Percentiles rank a stretch among this genome's conserved stretches.
Evolutionary conservation across 2,888 invertebrate species (phyloP).

Genomic region (Adelphocoris suturalis): DNA sequence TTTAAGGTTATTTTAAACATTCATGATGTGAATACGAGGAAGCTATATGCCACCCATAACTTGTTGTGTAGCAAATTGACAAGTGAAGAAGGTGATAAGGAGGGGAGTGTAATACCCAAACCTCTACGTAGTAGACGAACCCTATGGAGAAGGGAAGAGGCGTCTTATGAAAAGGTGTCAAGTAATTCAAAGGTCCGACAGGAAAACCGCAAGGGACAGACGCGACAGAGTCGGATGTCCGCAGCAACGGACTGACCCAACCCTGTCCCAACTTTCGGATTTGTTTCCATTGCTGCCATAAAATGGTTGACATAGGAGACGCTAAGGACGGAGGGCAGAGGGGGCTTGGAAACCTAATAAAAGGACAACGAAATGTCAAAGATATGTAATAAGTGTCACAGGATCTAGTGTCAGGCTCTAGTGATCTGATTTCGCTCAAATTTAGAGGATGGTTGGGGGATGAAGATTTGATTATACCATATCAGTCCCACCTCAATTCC

Average conservation of each 20-base stretch:
- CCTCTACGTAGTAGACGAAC: not conserved
- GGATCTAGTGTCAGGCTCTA: no score
- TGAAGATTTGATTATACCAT: no score
- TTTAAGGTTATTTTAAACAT: no score
- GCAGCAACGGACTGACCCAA: not conserved
- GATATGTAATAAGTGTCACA: conserved; percentile 74
- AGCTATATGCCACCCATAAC: no score
- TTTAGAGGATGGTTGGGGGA: no score
- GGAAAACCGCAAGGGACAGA: conserved; percentile 48
- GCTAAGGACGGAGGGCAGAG: not conserved
- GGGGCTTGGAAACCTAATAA: not conserved
- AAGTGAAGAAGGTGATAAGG: not conserved
- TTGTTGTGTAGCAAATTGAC: no score
- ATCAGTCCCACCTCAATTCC: no score
- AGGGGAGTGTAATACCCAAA: not conserved
- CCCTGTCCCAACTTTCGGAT: not conserved
- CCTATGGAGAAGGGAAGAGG: not conserved
- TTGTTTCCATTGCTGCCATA: conserved; percentile 32
- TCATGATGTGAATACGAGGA: no score
- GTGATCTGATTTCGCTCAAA: no score
- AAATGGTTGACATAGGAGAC: conserved; percentile 36
- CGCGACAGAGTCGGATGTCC: conserved; percentile 28
- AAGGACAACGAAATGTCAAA: conserved; percentile 71
- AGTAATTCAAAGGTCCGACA: conserved; percentile 49
- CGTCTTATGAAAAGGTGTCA: conserved; percentile 64